Base-by-base conservation (phyloP, 1,140 invertebrate species). In the Sogatella furcifera region DNA sequence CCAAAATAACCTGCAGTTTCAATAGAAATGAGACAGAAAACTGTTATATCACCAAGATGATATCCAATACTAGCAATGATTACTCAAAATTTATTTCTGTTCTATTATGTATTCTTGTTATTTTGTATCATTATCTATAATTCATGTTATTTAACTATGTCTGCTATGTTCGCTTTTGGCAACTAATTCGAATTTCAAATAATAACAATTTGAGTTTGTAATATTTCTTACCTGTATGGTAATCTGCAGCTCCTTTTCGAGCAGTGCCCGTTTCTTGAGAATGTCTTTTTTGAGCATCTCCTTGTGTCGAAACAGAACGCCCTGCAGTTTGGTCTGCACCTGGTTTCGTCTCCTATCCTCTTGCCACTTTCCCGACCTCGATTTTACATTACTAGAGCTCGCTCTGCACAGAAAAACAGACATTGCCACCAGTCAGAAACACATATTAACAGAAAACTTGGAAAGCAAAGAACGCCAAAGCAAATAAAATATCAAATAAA, bases 221-320 rank as follows among this genome's bases (percentile, higher is more conserved):
- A 57, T 34, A 31, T 17, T 24, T 54, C 60, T 63, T 71, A 86
- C 88, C 81, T 90, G 86, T 71, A 97, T 95, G 69, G 95, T 89
- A 65, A 88, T 84, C 70, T 92, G 88, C 52, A 96, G 77, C 72
- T 94, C 91, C 67, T 94, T 93, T 73, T 97, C 93, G 49, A 96
- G 80, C 3, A 94, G 72, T 5, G 87, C 88, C 65, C 93, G 77
- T 71, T 95, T 95, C 66, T 92, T 90, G 41, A 94, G 80, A 59
- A 97, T 96, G 67, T 95, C 93, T 69, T 94, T 95, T 72, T 96
- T 96, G 17, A 97, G 79, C 62, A 88, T 74, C 71, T 96, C 93
- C 70, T 95, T 96, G 62, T 97, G 92, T 64, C 88, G 82, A 70
- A 85, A 87, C 17, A 94, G 74, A 44, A 82, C 73, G 67, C 84